A percentile compares a stretch with the other conserved stretches of the same genome.
Conservation (phyloP, 2,797 vertebrate genomes). For the Limosa lapponica region DNA sequence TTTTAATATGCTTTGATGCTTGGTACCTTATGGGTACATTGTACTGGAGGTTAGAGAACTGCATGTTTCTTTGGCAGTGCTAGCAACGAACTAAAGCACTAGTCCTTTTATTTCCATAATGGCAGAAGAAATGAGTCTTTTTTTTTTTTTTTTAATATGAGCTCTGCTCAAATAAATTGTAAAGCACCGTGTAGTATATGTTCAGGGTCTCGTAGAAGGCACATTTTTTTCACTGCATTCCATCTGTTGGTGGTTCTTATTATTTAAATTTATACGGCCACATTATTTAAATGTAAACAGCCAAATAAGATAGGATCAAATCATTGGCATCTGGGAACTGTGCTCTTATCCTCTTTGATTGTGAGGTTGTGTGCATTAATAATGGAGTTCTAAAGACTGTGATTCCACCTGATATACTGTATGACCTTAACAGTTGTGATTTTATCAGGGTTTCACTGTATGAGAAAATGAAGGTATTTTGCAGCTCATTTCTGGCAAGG, state of each 20-base stretch:
- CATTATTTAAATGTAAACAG: conserved; percentile 85
- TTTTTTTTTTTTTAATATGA: conserved; percentile 61
- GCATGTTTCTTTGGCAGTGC: conserved; percentile 79
- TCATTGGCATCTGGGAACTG: conserved; percentile 82
- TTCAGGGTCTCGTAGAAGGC: conserved; percentile 71
- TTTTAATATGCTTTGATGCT: conserved; percentile 93
- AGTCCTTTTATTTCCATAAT: conserved; percentile 82
- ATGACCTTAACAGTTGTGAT: conserved; percentile 84
- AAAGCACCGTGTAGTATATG: conserved; percentile 72
- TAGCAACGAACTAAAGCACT: conserved; percentile 75
- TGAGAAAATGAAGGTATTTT: conserved; percentile 82
- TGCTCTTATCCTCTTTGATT: conserved; percentile 82
- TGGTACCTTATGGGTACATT: conserved; percentile 89
- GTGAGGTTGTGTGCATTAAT: conserved; percentile 83
- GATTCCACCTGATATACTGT: conserved; percentile 81
- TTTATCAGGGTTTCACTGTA: conserved; percentile 79
- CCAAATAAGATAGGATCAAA: conserved; percentile 83
- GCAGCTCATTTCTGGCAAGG: conserved; percentile 78
- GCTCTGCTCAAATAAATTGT: conserved; percentile 78
- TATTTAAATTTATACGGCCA: conserved; percentile 81
- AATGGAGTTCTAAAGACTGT: conserved; percentile 83
- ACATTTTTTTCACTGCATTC: conserved; percentile 70
- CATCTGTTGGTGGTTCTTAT: conserved; percentile 79
- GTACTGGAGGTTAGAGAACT: conserved; percentile 86
- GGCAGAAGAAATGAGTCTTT: conserved; percentile 78